Evolutionary conservation across 2,888 invertebrate genomes (phyloP), one percentile per base, ranked within the genome.

Genomic region (Timema cristinae): DNA sequence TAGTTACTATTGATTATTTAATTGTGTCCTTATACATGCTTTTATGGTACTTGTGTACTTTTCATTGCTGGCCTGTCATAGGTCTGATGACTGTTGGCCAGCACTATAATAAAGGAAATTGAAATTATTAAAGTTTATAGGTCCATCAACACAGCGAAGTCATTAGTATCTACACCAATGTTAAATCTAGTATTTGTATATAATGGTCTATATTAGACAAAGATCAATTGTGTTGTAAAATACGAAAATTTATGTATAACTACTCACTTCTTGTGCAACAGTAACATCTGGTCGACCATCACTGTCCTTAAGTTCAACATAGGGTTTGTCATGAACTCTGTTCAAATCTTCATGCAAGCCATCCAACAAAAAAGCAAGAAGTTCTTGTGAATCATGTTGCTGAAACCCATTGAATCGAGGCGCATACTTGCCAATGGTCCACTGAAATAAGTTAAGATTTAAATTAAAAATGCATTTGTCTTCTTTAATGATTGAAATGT

Each of bases 311-410:
- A 92, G 81, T 79, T 91, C 90, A 6, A 88, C 84, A 79, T 92
- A 92, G 0, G 91, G 90, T 7, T 77, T 76, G 63, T 87, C 85
- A 76, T 86, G 87, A 0, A 93, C 93, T 11, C 95, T 85, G 84
- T 95, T 95, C 75, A 96, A 86, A 83, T 96, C 95, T 85, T 96
- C 95, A 83, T 97, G 96, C 76, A 97, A 86, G 68, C 94, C 91
- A 84, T 97, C 96, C 78, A 97, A 85, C 76, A 97, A 84, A 89
- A 96, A 96, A 69, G 95, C 94, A 51, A 97, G 87, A 76, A 97
- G 85, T 84, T 97, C 96, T 77, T 94, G 96, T 70, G 95, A 94
- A 85, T 97, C 96, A 83, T 97, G 96, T 83, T 97, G 97, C 11
- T 94, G 94, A 77, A 94, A 94, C 74, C 94, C 94, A 76, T 90